Evolutionary conservation across 2,888 invertebrate species (phyloP), one percentile per base, ranked within the genome.

Genomic region (Platycnemis pennipes): DNA sequence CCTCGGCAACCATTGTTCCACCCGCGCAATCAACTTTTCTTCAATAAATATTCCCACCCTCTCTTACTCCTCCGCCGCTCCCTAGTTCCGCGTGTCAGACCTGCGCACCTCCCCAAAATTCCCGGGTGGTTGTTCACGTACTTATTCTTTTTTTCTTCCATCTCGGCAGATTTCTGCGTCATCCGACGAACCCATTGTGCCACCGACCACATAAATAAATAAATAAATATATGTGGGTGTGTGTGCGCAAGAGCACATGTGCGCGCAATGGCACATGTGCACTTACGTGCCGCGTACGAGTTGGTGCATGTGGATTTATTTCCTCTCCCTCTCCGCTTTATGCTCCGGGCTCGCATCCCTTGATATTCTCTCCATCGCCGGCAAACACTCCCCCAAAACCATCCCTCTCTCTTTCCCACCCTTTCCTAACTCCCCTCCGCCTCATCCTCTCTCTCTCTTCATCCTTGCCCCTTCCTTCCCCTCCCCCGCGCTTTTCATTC

Each of bases 21-120:
- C 46, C 87, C n/a, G 87, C 87, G 87, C 87, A 46, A 45, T 87
- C 87, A 87, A 87, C 87, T 87, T 87, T 46, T 87, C 87, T 87
- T 87, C 87, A 46, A 87, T 46, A 87, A 87, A 87, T 87, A 26
- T 42, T 46, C 46, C 87, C 77, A 13, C 26, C 87, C 22, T 45
- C 87, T 0, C 86, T 11, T n/a, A 22, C 3, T 7, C 37, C 86
- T 16, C 37, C 44, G 19, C 42, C 1, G 16, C 44, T 77, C 86
- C 44, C 86, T 42, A 7, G 2, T 44, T 11, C 42, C 86, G 44
- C 44, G n/a, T 26, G 37, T 86, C 37, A 22, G 0, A 11, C 16
- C 4, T 53, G 53, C 8, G 31, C 8, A 16, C 13, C 77, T 86
- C 86, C 44, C 37, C 42, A 11, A 42, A 11, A 19, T 42, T 13